Conservation (phyloP, 2,113 vertebrate genomes). For the Macroglossus sobrinus region DNA sequence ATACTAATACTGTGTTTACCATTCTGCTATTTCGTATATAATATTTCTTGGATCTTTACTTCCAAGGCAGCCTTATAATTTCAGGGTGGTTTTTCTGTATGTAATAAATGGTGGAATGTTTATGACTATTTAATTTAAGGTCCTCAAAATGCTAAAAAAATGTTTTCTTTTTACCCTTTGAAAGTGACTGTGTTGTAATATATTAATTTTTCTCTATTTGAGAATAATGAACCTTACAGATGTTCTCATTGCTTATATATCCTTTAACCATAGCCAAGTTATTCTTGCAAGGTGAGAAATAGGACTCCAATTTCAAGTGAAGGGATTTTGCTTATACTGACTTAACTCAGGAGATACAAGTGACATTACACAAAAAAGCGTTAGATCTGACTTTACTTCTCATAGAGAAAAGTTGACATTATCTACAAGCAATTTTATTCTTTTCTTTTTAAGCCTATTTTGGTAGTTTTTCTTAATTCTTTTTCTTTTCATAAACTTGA, state of each 20-base stretch:
- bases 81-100: not conserved
- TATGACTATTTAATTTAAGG: not conserved
- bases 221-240: not conserved
- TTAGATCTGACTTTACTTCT: not conserved
- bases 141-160: not conserved
- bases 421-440: not conserved
- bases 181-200: not conserved
- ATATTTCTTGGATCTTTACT: not conserved
- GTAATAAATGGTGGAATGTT: not conserved
- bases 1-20: not conserved
- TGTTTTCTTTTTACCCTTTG: not conserved
- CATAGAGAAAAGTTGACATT: not conserved
- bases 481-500: not conserved
- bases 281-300: not conserved
- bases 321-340: not conserved
- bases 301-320: not conserved
- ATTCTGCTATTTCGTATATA: not conserved
- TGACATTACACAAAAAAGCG: not conserved
- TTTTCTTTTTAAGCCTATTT: not conserved
- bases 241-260: not conserved
- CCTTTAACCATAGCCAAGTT: not conserved
- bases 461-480: not conserved
- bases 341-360: not conserved
- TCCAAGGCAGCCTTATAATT: not conserved
- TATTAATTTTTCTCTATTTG: not conserved